Base-by-base conservation (phyloP, 2,113 vertebrate species). In the Eurystomus gularis region DNA sequence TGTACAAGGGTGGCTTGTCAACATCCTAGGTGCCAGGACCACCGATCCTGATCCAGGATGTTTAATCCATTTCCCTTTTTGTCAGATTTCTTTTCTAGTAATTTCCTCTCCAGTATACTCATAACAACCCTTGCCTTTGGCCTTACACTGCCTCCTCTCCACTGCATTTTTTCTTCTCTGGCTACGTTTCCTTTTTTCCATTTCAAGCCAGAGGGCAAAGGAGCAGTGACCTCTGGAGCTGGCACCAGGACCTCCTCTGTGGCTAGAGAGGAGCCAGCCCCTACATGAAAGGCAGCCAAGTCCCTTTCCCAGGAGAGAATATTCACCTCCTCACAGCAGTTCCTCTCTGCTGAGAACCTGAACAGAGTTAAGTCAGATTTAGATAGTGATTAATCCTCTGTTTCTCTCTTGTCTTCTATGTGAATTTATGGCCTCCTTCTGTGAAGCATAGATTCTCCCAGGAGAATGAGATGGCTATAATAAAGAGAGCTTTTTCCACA, bases 151-250 rank as follows among this genome's bases (percentile, higher is more conserved):
- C 39, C 66, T 93, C 23, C 39, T 42, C 39, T 70, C 58, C 6
- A 1, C 5, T 80, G 52, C 26, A 25, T 44, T 13, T 71, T 72
- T 58, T 28, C 55, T 86, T 60, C 58, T 85, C 83, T 89, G 85
- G 88, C 90, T 92, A 14, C 1, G 5, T 89, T 95, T 94, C 68
- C 35, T 70, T 92, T 95, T 96, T 95, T 87, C 88, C 88, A 89
- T 91, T 94, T 86, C 64, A 91, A 95, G 81, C 61, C 60, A 49
- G 88, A 93, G 91, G 91, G 77, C 83, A 96, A 95, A 91, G 29
- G 72, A 94, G 88, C 95, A 68, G 55, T 96, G 96, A 96, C 96
- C 96, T 90, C 88, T 78, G 76, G 28, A 91, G 95, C 90, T 95
- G 92, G 95, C 94, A 96, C 60, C 80, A 84, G 90, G 72, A 75